Percentiles rank a stretch among this genome's conserved stretches.
Conservation (phyloP, 2,113 vertebrate genomes). For the Ursus arctos region DNA sequence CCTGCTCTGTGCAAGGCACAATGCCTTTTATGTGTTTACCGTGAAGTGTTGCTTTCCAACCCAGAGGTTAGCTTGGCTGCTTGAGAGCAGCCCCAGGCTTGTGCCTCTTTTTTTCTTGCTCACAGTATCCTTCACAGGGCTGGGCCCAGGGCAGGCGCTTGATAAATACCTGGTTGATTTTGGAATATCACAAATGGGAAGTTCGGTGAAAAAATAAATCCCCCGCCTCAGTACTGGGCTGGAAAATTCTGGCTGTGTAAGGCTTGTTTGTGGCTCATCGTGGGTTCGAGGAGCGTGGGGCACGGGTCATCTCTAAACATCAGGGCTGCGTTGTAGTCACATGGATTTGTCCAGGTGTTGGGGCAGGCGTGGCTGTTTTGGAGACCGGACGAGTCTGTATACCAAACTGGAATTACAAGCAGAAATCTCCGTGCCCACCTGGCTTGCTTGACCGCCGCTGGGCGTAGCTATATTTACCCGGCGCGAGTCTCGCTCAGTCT, state of each 20-base stretch:
- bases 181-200: conserved; percentile 1
- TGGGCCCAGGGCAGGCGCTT: neutral
- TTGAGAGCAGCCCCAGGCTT: neutral
- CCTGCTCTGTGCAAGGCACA: conserved; percentile 74
- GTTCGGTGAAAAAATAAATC: neutral
- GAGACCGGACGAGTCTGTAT: conserved; percentile 28
- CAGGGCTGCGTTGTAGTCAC: neutral
- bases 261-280: neutral
- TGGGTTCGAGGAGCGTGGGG: neutral
- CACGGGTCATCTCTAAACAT: neutral
- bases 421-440: neutral
- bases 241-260: neutral
- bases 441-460: neutral
- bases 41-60: conserved; percentile 57
- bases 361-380: neutral
- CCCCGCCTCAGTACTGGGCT: neutral
- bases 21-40: neutral
- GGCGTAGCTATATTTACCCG: neutral
- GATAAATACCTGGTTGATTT: neutral
- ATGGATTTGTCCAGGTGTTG: neutral
- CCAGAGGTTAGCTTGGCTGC: conserved; percentile 33
- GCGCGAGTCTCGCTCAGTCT: neutral
- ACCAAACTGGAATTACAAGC: neutral
- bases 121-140: neutral
- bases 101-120: neutral